Conservation (phyloP, 1,140 invertebrate species). For the Ips nitidus region DNA sequence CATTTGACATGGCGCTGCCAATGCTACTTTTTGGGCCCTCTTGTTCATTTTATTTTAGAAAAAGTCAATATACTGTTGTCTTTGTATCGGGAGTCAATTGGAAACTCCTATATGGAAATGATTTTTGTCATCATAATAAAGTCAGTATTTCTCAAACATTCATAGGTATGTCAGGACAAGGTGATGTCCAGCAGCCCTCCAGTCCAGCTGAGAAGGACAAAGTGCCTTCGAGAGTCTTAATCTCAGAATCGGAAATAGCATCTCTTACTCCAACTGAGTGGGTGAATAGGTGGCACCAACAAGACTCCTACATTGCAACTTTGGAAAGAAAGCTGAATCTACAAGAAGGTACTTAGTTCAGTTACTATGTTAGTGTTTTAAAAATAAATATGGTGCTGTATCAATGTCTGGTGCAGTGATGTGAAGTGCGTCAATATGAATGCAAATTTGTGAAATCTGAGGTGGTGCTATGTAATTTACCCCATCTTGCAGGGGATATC, state of each 20-base stretch:
- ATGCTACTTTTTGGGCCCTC: too few relatives aligned
- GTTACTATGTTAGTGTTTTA: slow-evolving; percentile 44
- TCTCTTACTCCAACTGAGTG: slow-evolving; percentile 44
- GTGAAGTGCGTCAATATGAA: slow-evolving; percentile 41
- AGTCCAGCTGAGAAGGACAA: slow-evolving; percentile 44
- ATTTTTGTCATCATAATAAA: too few relatives aligned
- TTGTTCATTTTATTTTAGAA: too few relatives aligned
- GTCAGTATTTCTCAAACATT: too few relatives aligned
- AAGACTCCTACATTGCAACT: slow-evolving; percentile 47
- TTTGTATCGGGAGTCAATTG: too few relatives aligned
- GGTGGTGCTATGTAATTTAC: slow-evolving; percentile 8
- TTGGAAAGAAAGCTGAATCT: slow-evolving; percentile 47
- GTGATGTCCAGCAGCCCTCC: slow-evolving; percentile 40
- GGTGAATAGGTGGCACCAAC: slow-evolving; percentile 47
- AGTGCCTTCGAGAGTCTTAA: slow-evolving; percentile 40
- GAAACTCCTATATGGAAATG: too few relatives aligned
- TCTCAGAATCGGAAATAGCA: slow-evolving; percentile 46
- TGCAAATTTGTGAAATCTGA: neutral
- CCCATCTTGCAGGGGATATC: slow-evolving; percentile 66
- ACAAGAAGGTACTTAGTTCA: slow-evolving; percentile 52
- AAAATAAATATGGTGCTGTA: slow-evolving; percentile 40
- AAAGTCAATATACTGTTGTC: too few relatives aligned
- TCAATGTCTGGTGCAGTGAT: slow-evolving; percentile 47
- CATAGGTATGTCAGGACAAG: slow-evolving; percentile 43
- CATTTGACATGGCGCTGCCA: too few relatives aligned